A percentile compares a stretch with the other conserved stretches of the same genome.
phyloP scores from a whole-genome alignment of 2,888 invertebrate genomes.

The Nudaria mundana region DNA sequence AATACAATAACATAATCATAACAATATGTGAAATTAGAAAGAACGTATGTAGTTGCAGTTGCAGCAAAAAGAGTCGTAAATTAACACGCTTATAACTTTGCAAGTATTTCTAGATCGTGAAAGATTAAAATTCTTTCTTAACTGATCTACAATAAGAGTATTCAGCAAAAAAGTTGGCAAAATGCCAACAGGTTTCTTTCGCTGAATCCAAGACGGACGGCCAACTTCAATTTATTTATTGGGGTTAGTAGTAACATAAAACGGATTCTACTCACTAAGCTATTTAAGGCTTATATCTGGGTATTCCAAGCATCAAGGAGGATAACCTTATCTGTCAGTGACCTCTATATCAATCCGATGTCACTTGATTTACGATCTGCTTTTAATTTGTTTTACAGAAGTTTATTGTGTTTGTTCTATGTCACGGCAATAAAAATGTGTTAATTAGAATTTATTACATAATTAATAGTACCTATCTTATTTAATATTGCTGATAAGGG shows the following conservation, averaged over 20 bases:
- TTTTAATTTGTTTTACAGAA: conserved; percentile 20
- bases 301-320: conserved; percentile 21
- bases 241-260: conserved; percentile 53
- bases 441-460: background rate
- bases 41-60: background rate
- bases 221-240: conserved; percentile 57
- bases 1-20: no score
- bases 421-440: background rate
- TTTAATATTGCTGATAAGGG: no score
- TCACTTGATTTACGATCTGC: conserved; percentile 17
- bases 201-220: conserved; percentile 49
- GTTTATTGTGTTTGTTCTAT: conserved; percentile 3
- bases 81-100: conserved; percentile 34
- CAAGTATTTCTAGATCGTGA: conserved; percentile 34
- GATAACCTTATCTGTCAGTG: conserved; percentile 40
- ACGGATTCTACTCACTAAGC: conserved; percentile 32
- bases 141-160: conserved; percentile 46
- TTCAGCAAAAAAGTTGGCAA: conserved; percentile 54
- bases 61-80: conserved; percentile 28
- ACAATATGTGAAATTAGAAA: no score
- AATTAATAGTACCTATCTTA: background rate
- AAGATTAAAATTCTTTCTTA: conserved; percentile 59
- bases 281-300: conserved; percentile 16
- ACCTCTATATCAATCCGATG: conserved; percentile 28
- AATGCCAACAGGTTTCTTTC: conserved; percentile 59